phyloP scores from a whole-genome alignment of 2,113 vertebrate genomes.

The Clarias batrachus region DNA sequence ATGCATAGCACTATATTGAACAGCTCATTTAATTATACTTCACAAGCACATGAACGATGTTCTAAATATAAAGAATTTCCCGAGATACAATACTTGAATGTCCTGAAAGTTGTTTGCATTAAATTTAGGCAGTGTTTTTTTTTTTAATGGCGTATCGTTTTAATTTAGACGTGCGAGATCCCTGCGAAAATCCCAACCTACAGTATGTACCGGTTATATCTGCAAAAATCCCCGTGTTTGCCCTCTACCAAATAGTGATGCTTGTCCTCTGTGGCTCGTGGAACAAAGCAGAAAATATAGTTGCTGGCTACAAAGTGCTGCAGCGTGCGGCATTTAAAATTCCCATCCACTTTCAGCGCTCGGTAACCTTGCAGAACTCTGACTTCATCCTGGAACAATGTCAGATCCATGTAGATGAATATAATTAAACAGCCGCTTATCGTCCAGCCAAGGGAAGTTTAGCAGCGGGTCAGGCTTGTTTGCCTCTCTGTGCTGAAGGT shows the following conservation, averaged over 20 bases:
- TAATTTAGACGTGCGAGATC: not conserved
- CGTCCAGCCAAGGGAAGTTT: slow-evolving; percentile 75
- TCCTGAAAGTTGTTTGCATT: not conserved
- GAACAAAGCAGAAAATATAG: slow-evolving; percentile 57
- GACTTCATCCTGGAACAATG: slow-evolving; percentile 82
- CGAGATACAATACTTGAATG: not conserved
- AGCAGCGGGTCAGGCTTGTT: slow-evolving; percentile 74
- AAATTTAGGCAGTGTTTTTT: not conserved
- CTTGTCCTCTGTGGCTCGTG: slow-evolving; percentile 48
- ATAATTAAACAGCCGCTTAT: slow-evolving; percentile 86
- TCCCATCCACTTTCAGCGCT: slow-evolving; percentile 55
- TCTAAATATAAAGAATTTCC: not conserved
- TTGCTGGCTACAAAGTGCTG: slow-evolving; percentile 54
- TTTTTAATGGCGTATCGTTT: not conserved
- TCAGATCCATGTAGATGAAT: slow-evolving; percentile 86
- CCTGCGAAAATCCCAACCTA: not conserved
- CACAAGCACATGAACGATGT: not conserved
- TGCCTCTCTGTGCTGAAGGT: slow-evolving; percentile 77
- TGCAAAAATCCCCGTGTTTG: slow-evolving; percentile 39
- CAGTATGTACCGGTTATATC: slow-evolving; percentile 10
- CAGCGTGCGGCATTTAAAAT: slow-evolving; percentile 52
- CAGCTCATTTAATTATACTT: not conserved
- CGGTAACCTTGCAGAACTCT: slow-evolving; percentile 76
- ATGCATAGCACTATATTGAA: not conserved
- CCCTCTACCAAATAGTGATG: slow-evolving; percentile 46